Base-by-base conservation (phyloP, 2,113 vertebrate genomes). In the Centropus unirufus region DNA sequence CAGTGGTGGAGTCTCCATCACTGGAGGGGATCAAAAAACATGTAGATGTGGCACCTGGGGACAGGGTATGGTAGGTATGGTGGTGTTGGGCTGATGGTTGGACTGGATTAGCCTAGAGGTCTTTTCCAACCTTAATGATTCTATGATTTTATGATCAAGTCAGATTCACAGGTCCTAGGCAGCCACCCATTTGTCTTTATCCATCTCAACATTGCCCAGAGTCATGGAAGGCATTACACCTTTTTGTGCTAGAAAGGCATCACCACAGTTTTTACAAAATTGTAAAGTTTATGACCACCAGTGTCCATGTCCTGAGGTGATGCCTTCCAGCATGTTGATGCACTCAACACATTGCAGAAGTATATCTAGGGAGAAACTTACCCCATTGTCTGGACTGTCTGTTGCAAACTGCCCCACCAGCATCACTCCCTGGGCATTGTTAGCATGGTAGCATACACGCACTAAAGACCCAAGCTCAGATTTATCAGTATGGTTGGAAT, bases 381-480 rank as follows among this genome's bases (percentile, higher is more conserved):
- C 26, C 29, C 24, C 29, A 1, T 40, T 62, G 12, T 19, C 27
- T 61, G 16, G 14, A 79, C 34, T 64, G 17, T 34, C 32, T 46
- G 15, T 32, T 26, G 22, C 52, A 79, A 70, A 67, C 9, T 5
- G 46, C 14, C n/a, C 55, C 32, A 62, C 26, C 34, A 86, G 1
- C n/a, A 54, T 62, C 73, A 66, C 54, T 40, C 73, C 6, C 15
- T 58, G 44, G 46, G 12, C 68, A 42, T 68, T 89, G 34, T 49
- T 58, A 20, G 3, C 64, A 16, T 1, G 0, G 4, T 36, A 12
- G 16, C 13, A 8, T 30, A 7, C 1, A 1, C 26, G 27, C 58
- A 14, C 1, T 1, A 6, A 15, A 87, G 68, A 69, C 14, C 27
- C n/a, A 66, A 47, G 19, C 30, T 82, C 44, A 47, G 12, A 54